These are phyloP conservation scores for Nomada fabriciana DNA, from an alignment of 2,888 invertebrate genomes.

Conservation along the genomic window DNA sequence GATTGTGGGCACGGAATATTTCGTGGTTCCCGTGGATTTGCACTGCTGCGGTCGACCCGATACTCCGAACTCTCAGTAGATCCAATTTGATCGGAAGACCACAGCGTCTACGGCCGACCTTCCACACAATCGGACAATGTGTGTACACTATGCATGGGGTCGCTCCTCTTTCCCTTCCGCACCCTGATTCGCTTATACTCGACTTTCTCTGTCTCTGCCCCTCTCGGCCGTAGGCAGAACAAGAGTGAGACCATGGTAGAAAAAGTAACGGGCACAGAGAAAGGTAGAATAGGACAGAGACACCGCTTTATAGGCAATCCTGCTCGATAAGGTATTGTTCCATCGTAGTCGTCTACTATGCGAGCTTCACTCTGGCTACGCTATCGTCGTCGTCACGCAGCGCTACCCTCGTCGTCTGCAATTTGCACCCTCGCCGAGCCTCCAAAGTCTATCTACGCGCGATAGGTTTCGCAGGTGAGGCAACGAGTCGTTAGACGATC, in stretches of 20 bases:
- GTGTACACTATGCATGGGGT: slow-evolving; percentile 63
- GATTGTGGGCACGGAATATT: slow-evolving; percentile 70
- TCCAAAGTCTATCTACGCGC: background rate
- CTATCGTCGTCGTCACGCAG: slow-evolving; percentile 50
- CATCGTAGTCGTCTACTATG: slow-evolving; percentile 73
- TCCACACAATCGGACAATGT: slow-evolving; percentile 72
- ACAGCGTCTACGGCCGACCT: slow-evolving; percentile 71
- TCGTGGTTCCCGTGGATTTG: slow-evolving; percentile 73
- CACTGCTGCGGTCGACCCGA: slow-evolving; percentile 73
- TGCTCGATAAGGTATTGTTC: slow-evolving; percentile 83
- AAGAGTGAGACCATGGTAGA: background rate
- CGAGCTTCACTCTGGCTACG: slow-evolving; percentile 62
- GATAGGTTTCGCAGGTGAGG: slow-evolving; percentile 26
- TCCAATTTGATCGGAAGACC: slow-evolving; percentile 82
- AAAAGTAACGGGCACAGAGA: background rate
- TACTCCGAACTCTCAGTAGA: slow-evolving; percentile 77
- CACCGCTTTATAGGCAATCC: slow-evolving; percentile 76
- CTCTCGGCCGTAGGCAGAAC: background rate
- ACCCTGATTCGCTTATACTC: slow-evolving; percentile 30
- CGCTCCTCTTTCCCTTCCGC: slow-evolving; percentile 40
- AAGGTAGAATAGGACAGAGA: background rate
- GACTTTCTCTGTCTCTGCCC: slow-evolving; percentile 38
- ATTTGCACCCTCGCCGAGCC: slow-evolving; percentile 15
- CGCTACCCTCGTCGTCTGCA: slow-evolving; percentile 13
- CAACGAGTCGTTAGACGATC: background rate